Evolutionary conservation across 2,888 invertebrate genomes (phyloP).

Genomic region (Geotrupes spiniger): DNA sequence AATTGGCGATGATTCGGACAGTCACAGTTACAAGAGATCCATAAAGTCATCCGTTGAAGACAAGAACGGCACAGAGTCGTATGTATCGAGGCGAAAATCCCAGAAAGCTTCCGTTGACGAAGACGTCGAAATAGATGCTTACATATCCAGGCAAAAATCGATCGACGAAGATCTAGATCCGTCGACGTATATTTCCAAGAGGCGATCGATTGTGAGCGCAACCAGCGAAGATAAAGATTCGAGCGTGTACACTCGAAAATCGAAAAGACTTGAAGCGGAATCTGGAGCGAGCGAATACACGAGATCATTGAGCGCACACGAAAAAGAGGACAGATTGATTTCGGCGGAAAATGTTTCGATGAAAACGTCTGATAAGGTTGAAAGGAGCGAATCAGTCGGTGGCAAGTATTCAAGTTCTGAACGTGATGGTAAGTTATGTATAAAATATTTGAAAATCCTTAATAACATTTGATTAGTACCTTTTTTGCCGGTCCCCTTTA

Average conservation of each 20-base stretch:
- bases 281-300: slow-evolving; percentile 16
- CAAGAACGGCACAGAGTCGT: slow-evolving; percentile 18
- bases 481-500: too few species aligned
- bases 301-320: slow-evolving; percentile 11
- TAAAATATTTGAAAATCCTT: too few species aligned
- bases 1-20: slow-evolving; percentile 29
- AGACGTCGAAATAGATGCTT: slow-evolving; percentile 19
- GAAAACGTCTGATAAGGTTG: slow-evolving; percentile 16
- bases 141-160: slow-evolving; percentile 18
- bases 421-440: background rate
- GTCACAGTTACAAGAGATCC: slow-evolving; percentile 18
- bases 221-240: slow-evolving; percentile 13
- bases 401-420: slow-evolving; percentile 8
- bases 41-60: slow-evolving; percentile 13
- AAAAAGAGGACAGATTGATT: slow-evolving; percentile 26
- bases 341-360: slow-evolving; percentile 28
- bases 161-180: slow-evolving; percentile 25
- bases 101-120: slow-evolving; percentile 12
- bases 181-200: slow-evolving; percentile 25
- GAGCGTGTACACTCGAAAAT: slow-evolving; percentile 6
- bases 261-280: slow-evolving; percentile 11
- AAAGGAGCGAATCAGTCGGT: slow-evolving; percentile 12
- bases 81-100: slow-evolving; percentile 13
- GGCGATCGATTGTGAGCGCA: slow-evolving; percentile 16
- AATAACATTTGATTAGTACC: too few species aligned